A percentile compares a stretch with the other conserved stretches of the same genome.
Conservation (phyloP, 1,140 invertebrate species). For the Pseudomyrmex gracilis region DNA sequence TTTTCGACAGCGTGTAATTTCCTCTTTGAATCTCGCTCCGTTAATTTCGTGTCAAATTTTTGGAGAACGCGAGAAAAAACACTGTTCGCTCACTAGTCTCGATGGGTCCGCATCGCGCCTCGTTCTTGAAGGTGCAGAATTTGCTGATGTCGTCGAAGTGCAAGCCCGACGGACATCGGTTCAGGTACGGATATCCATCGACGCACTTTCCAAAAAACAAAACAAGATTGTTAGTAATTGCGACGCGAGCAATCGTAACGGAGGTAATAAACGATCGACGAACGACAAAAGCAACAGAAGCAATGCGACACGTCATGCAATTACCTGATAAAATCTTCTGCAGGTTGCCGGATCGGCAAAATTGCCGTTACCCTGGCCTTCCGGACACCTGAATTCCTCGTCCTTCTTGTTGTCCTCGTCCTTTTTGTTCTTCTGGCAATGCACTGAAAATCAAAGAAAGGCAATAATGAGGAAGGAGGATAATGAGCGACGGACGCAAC, state of each 20-base stretch:
- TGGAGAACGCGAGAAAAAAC: neutral
- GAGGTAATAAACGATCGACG: neutral
- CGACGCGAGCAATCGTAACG: neutral
- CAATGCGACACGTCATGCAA: conserved; percentile 6
- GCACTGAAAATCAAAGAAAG: conserved; percentile 70
- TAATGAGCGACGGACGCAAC: neutral
- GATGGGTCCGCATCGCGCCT: conserved; percentile 95
- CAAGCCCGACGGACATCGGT: conserved; percentile 94
- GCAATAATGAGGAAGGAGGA: conserved; percentile 7
- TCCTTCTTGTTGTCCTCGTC: conserved; percentile 86
- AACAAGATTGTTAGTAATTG: neutral
- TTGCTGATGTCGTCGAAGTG: conserved; percentile 96
- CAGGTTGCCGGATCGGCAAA: conserved; percentile 96
- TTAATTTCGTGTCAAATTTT: neutral
- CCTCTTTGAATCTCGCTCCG: neutral
- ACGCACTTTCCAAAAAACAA: conserved; percentile 89
- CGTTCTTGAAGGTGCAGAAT: conserved; percentile 95
- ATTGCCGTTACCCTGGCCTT: conserved; percentile 93
- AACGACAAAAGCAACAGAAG: neutral
- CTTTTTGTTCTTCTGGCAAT: conserved; percentile 80
- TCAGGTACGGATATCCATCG: conserved; percentile 94
- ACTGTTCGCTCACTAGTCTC: conserved; percentile 90
- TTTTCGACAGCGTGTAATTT: neutral
- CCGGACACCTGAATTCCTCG: conserved; percentile 90
- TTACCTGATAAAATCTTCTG: conserved; percentile 94